Conservation (phyloP, 1,140 invertebrate genomes). For the Drosophila pectinifera region DNA sequence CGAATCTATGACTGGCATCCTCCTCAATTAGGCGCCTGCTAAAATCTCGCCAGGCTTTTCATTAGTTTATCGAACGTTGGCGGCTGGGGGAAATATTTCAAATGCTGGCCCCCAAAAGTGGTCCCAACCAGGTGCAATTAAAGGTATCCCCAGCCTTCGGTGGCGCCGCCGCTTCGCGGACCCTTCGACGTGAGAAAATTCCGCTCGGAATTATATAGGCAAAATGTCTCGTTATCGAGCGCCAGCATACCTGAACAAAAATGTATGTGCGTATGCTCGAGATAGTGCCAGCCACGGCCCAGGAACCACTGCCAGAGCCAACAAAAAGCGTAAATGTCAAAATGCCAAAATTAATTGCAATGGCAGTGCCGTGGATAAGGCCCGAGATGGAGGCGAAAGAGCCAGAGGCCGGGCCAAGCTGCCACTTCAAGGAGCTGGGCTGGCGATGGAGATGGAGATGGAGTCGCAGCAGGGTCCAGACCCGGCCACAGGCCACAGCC, state of each 20-base stretch:
- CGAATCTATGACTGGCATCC: conserved; percentile 55
- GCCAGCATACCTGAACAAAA: conserved; percentile 75
- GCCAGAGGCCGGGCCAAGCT: conserved; percentile 26
- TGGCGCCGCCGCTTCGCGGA: conserved; percentile 58
- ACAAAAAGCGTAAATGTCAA: conserved; percentile 82
- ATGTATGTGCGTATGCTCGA: conserved; percentile 76
- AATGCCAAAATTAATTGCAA: conserved; percentile 84
- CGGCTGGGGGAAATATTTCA: conserved; percentile 62
- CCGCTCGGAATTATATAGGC: conserved; percentile 70
- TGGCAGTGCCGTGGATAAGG: conserved; percentile 76
- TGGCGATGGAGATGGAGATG: conserved; percentile 9
- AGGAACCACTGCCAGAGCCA: conserved; percentile 25
- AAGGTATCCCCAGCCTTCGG: conserved; percentile 23
- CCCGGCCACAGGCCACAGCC: conserved; percentile 48
- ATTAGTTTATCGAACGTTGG: conserved; percentile 69
- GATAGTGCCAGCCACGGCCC: conserved; percentile 52
- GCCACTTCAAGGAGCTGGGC: conserved; percentile 42
- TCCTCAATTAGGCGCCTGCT: conserved; percentile 64
- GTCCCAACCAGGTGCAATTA: conserved; percentile 65
- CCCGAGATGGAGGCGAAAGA: conserved; percentile 5
- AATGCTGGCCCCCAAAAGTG: conserved; percentile 60
- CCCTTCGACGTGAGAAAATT: conserved; percentile 79
- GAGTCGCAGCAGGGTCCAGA: conserved; percentile 6
- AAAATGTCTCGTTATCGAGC: conserved; percentile 71
- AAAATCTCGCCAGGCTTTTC: conserved; percentile 67